Evolutionary conservation across 2,113 vertebrate genomes (phyloP).

Genomic region (Gavia stellata): DNA sequence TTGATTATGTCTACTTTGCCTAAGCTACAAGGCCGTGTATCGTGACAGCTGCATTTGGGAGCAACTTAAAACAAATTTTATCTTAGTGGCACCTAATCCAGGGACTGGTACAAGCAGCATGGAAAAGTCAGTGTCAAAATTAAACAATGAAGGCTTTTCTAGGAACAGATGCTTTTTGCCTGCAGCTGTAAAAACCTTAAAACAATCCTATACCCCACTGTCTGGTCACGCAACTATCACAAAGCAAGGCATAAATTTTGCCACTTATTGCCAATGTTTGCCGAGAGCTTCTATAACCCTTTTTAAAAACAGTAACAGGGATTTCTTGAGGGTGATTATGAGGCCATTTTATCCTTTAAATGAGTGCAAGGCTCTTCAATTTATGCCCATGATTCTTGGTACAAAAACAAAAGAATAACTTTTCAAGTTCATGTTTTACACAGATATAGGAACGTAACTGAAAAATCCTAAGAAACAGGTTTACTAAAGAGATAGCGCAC

Average conservation of each 20-base stretch:
- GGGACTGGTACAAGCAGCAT: constrained; percentile 76
- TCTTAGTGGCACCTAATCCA: constrained; percentile 82
- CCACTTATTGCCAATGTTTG: constrained; percentile 95
- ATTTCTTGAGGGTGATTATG: constrained; percentile 57
- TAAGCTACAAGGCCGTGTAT: constrained; percentile 68
- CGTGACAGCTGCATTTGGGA: constrained; percentile 79
- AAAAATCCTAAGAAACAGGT: not conserved
- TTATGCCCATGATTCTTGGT: constrained; percentile 1
- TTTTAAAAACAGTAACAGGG: constrained; percentile 68
- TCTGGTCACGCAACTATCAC: constrained; percentile 95
- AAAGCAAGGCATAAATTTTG: constrained; percentile 85
- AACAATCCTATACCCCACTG: constrained; percentile 90
- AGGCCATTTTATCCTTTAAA: constrained; percentile 54
- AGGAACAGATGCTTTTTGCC: constrained; percentile 95
- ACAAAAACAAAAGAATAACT: constrained; percentile 45
- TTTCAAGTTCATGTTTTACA: not conserved
- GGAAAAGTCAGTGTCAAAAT: constrained; percentile 83
- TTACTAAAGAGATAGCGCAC: not conserved
- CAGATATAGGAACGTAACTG: not conserved
- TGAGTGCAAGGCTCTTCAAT: constrained; percentile 45
- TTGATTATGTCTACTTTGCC: constrained; percentile 70
- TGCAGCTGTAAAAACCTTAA: constrained; percentile 93
- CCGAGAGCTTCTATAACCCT: constrained; percentile 80
- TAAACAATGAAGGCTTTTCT: constrained; percentile 83
- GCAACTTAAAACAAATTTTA: constrained; percentile 81